Base-by-base conservation (phyloP, 2,888 invertebrate species). In the Ctenicera cuprea region DNA sequence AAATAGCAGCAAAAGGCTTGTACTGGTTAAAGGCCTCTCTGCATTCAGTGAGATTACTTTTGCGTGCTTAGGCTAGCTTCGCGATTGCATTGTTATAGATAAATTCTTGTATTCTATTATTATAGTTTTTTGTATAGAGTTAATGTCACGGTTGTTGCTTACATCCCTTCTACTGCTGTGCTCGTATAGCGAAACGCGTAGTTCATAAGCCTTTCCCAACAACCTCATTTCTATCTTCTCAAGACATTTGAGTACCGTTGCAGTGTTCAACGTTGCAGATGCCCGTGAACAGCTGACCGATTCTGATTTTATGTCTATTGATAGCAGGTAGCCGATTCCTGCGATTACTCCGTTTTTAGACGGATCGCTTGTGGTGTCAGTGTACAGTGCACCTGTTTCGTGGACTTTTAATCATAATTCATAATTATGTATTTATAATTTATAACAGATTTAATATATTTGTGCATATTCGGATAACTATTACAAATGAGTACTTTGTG, bases 221-320 rank as follows among this genome's bases (percentile, higher is more conserved):
- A 85, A 84, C 84, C 84, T 85, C 84, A 82, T 84, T 85, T 84
- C 84, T 82, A 79, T 80, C 81, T 80, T 78, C 79, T 73, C 67
- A 75, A 82, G 80, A 82, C 76, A 70, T 73, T 74, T 64, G 81
- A 81, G 82, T 83, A 84, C 83, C 83, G 84, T 83, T 82, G 81
- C 71, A 76, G 80, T 76, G 63, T 73, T 73, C 77, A 79, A 76
- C 80, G 78, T 77, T 79, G 78, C 78, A 78, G 80, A 81, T 80
- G 79, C 79, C 74, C 77, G 78, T 74, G 76, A 77, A 78, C 78
- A 78, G 75, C 77, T 78, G 75, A 78, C 78, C 71, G 75, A 73
- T 77, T 76, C 70, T 74, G 75, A 74, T 71, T 73, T 63, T 74
- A 74, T 76, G 70, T 71, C 61, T 66, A 73, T 71, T 74, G 76